phyloP scores from a whole-genome alignment of 1,140 invertebrate genomes.

The Drosophila sulfurigaster region DNA sequence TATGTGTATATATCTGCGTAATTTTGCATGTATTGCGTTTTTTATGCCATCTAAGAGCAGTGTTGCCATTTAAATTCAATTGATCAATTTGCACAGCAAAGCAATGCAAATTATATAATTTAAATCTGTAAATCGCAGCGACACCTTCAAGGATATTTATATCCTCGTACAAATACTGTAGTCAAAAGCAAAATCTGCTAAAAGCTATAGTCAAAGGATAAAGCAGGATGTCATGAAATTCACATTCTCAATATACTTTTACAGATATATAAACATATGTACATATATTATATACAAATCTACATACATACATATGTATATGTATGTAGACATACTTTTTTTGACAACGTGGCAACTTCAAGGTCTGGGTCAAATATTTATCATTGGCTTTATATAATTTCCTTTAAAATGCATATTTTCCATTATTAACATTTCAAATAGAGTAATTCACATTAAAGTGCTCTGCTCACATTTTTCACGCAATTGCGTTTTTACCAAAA shows the following conservation, averaged over 20 bases:
- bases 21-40: slow-evolving; percentile 28
- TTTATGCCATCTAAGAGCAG: not conserved
- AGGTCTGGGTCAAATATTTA: not conserved
- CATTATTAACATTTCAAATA: not conserved
- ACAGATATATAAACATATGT: slow-evolving; percentile 1
- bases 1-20: not conserved
- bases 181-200: too few relatives aligned
- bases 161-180: not conserved
- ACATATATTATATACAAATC: not conserved
- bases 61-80: slow-evolving; percentile 21
- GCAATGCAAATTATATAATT: slow-evolving; percentile 30
- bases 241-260: not conserved
- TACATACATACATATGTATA: slow-evolving; percentile 1
- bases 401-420: not conserved
- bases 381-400: slow-evolving; percentile 15
- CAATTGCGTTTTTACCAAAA: slow-evolving; percentile 22
- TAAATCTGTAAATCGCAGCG: not conserved
- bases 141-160: not conserved
- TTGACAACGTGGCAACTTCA: slow-evolving; percentile 30
- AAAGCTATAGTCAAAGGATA: too few relatives aligned
- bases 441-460: slow-evolving; percentile 7
- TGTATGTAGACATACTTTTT: not conserved
- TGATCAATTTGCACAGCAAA: slow-evolving; percentile 29
- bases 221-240: too few relatives aligned
- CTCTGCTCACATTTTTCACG: slow-evolving; percentile 1